These are phyloP conservation scores for Dinomys branickii DNA, from an alignment of 2,113 vertebrate species.

Conservation along the genomic window DNA sequence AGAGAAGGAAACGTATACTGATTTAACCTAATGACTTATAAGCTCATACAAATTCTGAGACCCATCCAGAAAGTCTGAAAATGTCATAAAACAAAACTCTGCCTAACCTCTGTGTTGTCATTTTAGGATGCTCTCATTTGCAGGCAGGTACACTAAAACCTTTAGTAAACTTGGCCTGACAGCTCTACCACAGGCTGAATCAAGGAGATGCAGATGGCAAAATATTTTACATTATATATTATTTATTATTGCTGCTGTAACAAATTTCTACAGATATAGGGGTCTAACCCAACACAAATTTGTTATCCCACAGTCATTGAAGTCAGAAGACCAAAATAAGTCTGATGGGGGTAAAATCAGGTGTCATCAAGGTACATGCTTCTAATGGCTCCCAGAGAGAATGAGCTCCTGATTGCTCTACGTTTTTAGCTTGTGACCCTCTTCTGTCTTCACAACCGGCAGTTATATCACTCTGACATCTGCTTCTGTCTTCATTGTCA, in stretches of 20 bases:
- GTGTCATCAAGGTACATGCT: accelerated
- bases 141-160: not conserved
- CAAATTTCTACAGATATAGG: too few relatives aligned
- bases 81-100: not conserved
- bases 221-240: not conserved
- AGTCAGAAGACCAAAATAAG: not conserved
- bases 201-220: accelerated
- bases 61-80: not conserved
- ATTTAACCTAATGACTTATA: slow-evolving; percentile 24
- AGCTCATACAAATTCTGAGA: not conserved
- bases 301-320: not conserved
- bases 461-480: not conserved
- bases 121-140: not conserved
- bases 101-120: accelerated
- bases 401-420: not conserved
- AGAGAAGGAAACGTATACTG: not conserved
- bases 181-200: not conserved
- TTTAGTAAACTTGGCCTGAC: not conserved
- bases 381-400: too few relatives aligned
- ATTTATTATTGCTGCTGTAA: not conserved
- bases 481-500: not conserved
- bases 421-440: not conserved
- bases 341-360: not conserved
- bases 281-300: not conserved
- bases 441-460: not conserved